A percentile compares a stretch with the other conserved stretches of the same genome.
Evolutionary conservation across 2,888 invertebrate species (phyloP).

Genomic region (Diogma glabrata): DNA sequence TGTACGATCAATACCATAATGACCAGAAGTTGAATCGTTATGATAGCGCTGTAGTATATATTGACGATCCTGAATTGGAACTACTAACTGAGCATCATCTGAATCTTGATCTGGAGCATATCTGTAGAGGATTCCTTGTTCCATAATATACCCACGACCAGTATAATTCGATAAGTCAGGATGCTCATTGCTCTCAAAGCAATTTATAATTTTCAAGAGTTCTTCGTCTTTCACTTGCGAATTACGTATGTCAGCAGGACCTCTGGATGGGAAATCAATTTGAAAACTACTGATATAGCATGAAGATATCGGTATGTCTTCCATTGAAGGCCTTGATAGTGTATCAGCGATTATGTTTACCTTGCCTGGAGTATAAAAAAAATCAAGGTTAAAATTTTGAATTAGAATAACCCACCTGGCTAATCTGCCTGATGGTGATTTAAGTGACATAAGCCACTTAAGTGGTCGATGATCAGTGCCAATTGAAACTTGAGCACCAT

Average conservation of each 20-base stretch:
- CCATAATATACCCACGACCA: constrained; percentile 20
- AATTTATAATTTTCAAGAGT: constrained; percentile 18
- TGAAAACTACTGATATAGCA: too few species aligned
- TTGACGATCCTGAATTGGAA: constrained; percentile 15
- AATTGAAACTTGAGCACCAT: background rate
- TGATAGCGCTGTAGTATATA: constrained; percentile 14
- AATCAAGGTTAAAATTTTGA: background rate
- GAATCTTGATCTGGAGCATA: constrained; percentile 14
- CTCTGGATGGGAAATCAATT: too few species aligned
- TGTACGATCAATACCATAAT: constrained; percentile 22
- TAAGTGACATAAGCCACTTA: background rate
- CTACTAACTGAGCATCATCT: constrained; percentile 14
- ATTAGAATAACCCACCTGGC: background rate
- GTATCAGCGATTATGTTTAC: too few species aligned
- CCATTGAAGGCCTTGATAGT: too few species aligned
- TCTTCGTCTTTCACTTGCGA: constrained; percentile 20
- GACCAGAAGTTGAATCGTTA: constrained; percentile 22
- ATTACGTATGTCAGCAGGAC: too few species aligned
- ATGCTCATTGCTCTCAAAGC: constrained; percentile 14
- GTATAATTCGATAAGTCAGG: constrained; percentile 16
- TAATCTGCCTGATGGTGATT: background rate
- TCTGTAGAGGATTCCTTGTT: constrained; percentile 19
- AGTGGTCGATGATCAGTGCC: background rate
- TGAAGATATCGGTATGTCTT: too few species aligned
- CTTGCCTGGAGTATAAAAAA: background rate